These are phyloP conservation scores for Misgurnus anguillicaudatus DNA, from an alignment of 2,113 vertebrate species.

Conservation along the genomic window DNA sequence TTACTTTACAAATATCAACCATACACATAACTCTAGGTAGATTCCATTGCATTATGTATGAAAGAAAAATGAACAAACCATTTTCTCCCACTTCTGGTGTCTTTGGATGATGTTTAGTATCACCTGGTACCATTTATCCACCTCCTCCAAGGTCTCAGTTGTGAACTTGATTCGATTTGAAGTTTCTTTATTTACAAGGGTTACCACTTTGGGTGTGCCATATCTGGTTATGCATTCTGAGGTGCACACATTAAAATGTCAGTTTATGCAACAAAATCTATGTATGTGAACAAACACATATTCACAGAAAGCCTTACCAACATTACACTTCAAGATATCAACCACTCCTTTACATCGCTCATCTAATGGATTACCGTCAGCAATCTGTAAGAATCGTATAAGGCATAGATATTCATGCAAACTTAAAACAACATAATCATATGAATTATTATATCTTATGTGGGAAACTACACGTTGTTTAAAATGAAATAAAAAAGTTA, in stretches of 20 bases:
- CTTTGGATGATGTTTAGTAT: conserved; percentile 87
- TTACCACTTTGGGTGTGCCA: conserved; percentile 81
- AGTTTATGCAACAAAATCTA: too few species aligned
- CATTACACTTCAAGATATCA: conserved; percentile 85
- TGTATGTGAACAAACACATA: neutral
- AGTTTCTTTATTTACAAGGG: conserved; percentile 78
- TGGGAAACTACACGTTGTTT: too few species aligned
- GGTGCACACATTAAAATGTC: neutral
- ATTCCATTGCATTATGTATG: too few species aligned
- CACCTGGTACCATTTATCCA: conserved; percentile 90
- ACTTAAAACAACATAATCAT: neutral
- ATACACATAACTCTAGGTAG: neutral
- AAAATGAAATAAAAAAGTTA: too few species aligned
- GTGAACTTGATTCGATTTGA: conserved; percentile 84
- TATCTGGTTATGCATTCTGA: conserved; percentile 76
- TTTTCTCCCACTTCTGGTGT: conserved; percentile 64
- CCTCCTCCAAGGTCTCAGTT: conserved; percentile 83
- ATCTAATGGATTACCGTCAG: conserved; percentile 90
- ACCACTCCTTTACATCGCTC: conserved; percentile 87
- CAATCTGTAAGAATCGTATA: conserved; percentile 20
- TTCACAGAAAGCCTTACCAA: conserved; percentile 72
- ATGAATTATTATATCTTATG: too few species aligned
- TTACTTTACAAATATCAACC: neutral
- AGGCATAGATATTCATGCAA: too few species aligned
- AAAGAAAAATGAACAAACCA: conserved; percentile 52